A percentile compares a stretch with the other conserved stretches of the same genome.
Conservation (phyloP, 2,888 invertebrate genomes). For the Apoda limacodes region DNA sequence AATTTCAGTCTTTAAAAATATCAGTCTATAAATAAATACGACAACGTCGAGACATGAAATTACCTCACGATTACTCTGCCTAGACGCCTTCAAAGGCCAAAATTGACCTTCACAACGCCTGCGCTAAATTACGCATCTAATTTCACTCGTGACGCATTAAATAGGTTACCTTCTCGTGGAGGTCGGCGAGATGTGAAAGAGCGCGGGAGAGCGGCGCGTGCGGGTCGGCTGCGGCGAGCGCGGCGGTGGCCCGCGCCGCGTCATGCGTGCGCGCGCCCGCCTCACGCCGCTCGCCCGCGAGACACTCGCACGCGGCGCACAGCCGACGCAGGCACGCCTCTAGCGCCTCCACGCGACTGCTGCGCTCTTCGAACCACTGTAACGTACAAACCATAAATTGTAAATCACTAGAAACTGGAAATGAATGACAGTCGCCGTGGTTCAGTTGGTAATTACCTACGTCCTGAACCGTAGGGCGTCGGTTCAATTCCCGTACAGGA, state of each 20-base stretch:
- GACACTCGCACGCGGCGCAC: constrained; percentile 84
- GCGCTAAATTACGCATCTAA: background rate
- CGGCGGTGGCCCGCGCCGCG: constrained; percentile 83
- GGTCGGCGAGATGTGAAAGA: constrained; percentile 74
- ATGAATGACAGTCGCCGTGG: too few relatives aligned
- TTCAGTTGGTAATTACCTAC: too few relatives aligned
- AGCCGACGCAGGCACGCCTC: constrained; percentile 84
- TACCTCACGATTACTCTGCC: too few relatives aligned
- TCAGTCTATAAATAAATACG: too few relatives aligned
- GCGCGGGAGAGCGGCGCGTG: constrained; percentile 87
- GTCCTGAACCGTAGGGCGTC: too few relatives aligned
- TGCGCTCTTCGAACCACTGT: constrained; percentile 99
- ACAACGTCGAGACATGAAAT: too few relatives aligned
- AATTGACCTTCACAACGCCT: background rate
- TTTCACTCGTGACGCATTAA: constrained; percentile 42
- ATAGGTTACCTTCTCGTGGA: constrained; percentile 44
- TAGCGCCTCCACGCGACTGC: constrained; percentile 89
- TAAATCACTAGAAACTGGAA: too few relatives aligned
- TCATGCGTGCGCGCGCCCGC: constrained; percentile 85
- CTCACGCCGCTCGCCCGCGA: constrained; percentile 87
- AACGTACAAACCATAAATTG: too few relatives aligned
- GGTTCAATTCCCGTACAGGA: too few relatives aligned
- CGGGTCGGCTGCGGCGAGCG: constrained; percentile 89
- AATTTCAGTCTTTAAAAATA: too few relatives aligned
- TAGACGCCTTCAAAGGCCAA: too few relatives aligned